Percentiles rank a stretch among this genome's conserved stretches.
Evolutionary conservation across 2,797 vertebrate genomes (phyloP).

Genomic region (Xenops minutus): DNA sequence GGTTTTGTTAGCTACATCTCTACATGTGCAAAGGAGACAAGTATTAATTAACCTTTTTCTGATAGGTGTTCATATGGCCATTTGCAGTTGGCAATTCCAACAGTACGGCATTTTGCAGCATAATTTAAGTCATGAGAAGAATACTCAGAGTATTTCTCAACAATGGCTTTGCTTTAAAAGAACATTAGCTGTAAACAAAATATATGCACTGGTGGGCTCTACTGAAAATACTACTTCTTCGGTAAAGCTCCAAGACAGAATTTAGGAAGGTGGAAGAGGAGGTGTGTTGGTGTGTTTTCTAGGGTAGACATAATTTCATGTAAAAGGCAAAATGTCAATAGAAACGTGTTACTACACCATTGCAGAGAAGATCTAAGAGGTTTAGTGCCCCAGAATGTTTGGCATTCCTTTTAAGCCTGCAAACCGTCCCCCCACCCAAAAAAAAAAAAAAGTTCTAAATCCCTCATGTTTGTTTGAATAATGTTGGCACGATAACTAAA

Average conservation of each 20-base stretch:
- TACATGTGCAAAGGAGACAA: neutral
- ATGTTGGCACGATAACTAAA: conserved; percentile 74
- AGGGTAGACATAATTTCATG: neutral
- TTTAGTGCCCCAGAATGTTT: conserved; percentile 65
- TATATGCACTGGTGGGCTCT: neutral
- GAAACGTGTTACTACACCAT: conserved; percentile 27
- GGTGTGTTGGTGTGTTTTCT: neutral
- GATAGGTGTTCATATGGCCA: neutral
- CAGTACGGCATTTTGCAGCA: neutral
- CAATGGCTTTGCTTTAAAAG: neutral
- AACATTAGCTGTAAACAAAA: neutral
- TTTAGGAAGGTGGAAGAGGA: neutral
- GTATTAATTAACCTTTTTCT: neutral
- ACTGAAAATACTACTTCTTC: neutral
- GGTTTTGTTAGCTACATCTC: neutral
- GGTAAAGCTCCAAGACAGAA: neutral
- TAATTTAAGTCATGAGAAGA: neutral
- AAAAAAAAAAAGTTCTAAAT: conserved; percentile 32
- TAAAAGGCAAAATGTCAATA: conserved; percentile 55
- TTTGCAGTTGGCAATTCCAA: neutral
- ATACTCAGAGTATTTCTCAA: neutral
- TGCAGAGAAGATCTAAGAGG: conserved; percentile 57
- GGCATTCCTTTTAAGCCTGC: conserved; percentile 66
- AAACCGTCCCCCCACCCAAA: too few species aligned
- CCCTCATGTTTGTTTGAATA: conserved; percentile 71